Base-by-base conservation (phyloP, 2,113 vertebrate genomes). In the Bubo bubo region DNA sequence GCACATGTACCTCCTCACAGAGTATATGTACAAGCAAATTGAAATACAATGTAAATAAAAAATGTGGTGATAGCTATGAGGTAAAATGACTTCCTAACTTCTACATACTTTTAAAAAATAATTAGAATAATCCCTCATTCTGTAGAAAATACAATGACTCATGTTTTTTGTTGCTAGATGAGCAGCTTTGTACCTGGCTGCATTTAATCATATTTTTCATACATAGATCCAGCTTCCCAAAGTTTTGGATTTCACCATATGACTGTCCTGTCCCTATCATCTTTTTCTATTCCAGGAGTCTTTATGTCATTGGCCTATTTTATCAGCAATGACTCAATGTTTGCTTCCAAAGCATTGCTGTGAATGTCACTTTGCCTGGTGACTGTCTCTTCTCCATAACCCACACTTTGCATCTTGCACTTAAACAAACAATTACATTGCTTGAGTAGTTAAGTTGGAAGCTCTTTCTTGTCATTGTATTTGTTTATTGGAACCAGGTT, bases 401-500 rank as follows among this genome's bases (percentile, higher is more conserved):
- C 35, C 45, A 34, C 63, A n/a, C 41, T 64, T 24, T 30, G 62
- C 49, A 17, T 20, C 64, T 67, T 75, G 62, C 85, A 47, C 72
- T 80, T 41, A 50, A 64, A 76, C 59, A 64, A 79, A 47, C 8
- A 60, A 76, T 82, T 47, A 12, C 55, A 43, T 41, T 77, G 60
- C 76, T 43, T 28, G 82, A 83, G 39, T 3, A 76, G 59, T 7
- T 71, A 66, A 84, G 47, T 6, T 59, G 68, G 72, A 83, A 86
- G 68, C 35, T 79, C 28, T 20, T 39, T 20, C 59, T 74, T 74
- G 63, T 67, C 59, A 45, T 32, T 86, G 55, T 70, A n/a, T 68
- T 93, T 94, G 64, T 77, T 75, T 87, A 75, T 58, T 91, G 22
- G 72, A 66, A 80, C 45, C 72, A 70, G 76, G 63, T 95, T 92